A percentile compares a stretch with the other conserved stretches of the same genome.
Conservation (phyloP, 2,113 vertebrate species). For the Mungos mungo region DNA sequence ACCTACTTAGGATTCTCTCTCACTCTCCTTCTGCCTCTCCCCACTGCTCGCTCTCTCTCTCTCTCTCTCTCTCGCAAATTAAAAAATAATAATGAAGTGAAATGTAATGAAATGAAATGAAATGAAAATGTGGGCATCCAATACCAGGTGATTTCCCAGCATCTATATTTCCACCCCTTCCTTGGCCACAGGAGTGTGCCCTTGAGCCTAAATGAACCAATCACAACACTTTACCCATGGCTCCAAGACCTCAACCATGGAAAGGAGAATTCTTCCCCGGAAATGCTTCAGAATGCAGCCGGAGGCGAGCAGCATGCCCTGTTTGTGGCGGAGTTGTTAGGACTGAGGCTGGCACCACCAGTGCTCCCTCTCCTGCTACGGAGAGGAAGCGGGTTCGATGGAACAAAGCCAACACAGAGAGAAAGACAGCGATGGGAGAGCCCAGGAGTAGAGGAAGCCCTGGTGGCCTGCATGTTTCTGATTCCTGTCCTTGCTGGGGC, state of each 20-base stretch:
- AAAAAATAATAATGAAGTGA: too few relatives aligned
- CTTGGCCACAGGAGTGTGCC: background rate
- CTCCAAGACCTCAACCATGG: background rate
- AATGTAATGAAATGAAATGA: too few relatives aligned
- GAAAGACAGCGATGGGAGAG: background rate
- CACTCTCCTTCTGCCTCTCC: too few relatives aligned
- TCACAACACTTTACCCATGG: rapidly evolving
- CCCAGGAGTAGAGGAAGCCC: background rate
- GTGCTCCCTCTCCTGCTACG: background rate
- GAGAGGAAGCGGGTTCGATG: background rate
- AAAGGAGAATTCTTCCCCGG: background rate
- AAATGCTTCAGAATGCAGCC: background rate
- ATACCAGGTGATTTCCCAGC: background rate
- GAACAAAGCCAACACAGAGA: background rate
- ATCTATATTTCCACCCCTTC: background rate
- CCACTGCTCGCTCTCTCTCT: too few relatives aligned
- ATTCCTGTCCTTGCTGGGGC: background rate
- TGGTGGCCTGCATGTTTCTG: background rate
- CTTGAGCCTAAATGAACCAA: background rate
- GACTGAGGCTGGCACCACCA: background rate
- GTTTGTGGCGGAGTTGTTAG: background rate
- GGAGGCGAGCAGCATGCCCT: background rate
- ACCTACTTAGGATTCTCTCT: too few relatives aligned
- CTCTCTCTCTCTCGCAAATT: too few relatives aligned
- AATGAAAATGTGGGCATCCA: too few relatives aligned